Evolutionary conservation across 2,888 invertebrate genomes (phyloP).

Genomic region (Drosophila colorata): DNA sequence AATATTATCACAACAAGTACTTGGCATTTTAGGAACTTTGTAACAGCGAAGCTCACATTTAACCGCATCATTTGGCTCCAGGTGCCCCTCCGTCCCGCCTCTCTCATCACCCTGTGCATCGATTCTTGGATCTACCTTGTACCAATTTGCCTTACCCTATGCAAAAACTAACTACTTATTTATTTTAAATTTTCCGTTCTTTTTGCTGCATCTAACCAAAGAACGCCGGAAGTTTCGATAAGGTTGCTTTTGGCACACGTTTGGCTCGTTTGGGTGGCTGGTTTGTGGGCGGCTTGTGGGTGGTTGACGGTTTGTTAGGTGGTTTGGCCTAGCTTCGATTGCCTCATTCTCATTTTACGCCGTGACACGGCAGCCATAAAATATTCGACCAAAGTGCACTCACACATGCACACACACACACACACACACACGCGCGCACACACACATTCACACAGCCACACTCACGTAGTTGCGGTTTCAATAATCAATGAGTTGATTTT

Average conservation of each 20-base stretch:
- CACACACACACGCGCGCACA: conserved; percentile 14
- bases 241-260: conserved; percentile 45
- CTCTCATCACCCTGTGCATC: background rate
- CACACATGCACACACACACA: conserved; percentile 33
- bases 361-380: conserved; percentile 68
- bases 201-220: conserved; percentile 57
- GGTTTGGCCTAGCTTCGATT: conserved; percentile 31
- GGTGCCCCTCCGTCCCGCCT: background rate
- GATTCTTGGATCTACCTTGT: conserved; percentile 17
- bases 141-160: conserved; percentile 40
- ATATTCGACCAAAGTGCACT: conserved; percentile 72
- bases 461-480: conserved; percentile 74
- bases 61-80: conserved; percentile 56
- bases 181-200: conserved; percentile 71
- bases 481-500: conserved; percentile 81
- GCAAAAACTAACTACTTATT: conserved; percentile 61
- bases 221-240: conserved; percentile 69
- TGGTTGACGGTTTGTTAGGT: conserved; percentile 11
- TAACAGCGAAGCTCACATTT: conserved; percentile 32
- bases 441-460: conserved; percentile 22
- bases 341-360: conserved; percentile 44
- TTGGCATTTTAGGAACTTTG: conserved; percentile 40
- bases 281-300: conserved; percentile 1
- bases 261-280: conserved; percentile 4
- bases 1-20: conserved; percentile 30